Conservation (phyloP, 2,888 invertebrate species). For the Macaria notata region DNA sequence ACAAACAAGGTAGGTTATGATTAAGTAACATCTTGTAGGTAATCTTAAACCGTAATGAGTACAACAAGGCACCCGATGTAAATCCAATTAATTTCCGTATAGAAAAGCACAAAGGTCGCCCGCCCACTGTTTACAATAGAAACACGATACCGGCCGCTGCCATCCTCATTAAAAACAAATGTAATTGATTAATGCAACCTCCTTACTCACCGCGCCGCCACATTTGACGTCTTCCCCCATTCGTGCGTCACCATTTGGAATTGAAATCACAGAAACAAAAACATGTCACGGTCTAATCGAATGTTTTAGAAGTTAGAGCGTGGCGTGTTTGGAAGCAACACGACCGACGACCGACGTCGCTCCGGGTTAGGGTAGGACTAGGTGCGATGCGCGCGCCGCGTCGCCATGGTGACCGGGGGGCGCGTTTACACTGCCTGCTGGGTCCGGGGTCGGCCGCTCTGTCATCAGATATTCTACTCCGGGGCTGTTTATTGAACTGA, state of each 20-base stretch:
- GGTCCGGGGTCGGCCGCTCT: constrained; percentile 2
- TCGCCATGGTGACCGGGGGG: constrained; percentile 57
- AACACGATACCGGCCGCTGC: constrained; percentile 7
- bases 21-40: too few species aligned
- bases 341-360: constrained; percentile 61
- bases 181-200: not conserved
- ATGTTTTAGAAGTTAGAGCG: constrained; percentile 20
- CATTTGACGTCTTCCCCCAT: constrained; percentile 67
- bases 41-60: too few species aligned
- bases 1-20: too few species aligned
- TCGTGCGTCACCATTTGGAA: constrained; percentile 33
- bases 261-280: constrained; percentile 9
- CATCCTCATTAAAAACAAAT: constrained; percentile 1
- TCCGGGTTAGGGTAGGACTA: constrained; percentile 54
- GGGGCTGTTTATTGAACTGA: too few species aligned
- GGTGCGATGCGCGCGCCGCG: constrained; percentile 77
- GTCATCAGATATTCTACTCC: constrained; percentile 1
- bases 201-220: constrained; percentile 62
- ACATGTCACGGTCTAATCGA: constrained; percentile 1
- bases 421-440: constrained; percentile 20
- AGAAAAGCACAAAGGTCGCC: constrained; percentile 3
- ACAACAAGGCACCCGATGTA: not conserved
- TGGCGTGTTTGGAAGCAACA: constrained; percentile 39
- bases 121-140: constrained; percentile 8
- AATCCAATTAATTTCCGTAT: not conserved